phyloP scores from a whole-genome alignment of 2,888 invertebrate genomes.

The Micropterix aruncella region DNA sequence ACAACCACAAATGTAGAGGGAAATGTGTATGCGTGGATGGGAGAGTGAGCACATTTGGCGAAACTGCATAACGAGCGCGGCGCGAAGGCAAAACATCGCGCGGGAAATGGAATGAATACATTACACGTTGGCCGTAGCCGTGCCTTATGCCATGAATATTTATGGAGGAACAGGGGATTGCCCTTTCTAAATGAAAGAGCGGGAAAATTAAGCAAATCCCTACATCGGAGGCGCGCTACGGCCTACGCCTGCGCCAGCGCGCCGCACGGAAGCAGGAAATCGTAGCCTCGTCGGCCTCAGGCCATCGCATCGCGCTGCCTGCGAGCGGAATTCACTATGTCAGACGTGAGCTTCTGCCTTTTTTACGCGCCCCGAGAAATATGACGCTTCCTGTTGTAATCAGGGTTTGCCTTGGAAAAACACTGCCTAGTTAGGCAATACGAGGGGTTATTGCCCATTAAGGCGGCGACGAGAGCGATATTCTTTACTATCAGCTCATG shows the following conservation, averaged over 20 bases:
- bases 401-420: no score
- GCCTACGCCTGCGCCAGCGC: neutral
- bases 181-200: constrained; percentile 2
- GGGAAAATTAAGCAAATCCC: constrained; percentile 1
- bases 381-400: no score
- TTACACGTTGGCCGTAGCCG: neutral
- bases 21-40: no score
- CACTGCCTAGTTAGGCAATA: no score
- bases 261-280: neutral
- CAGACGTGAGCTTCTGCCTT: neutral
- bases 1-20: no score
- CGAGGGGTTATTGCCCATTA: no score
- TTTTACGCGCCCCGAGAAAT: no score
- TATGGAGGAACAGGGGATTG: constrained; percentile 1
- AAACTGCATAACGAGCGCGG: neutral
- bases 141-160: neutral
- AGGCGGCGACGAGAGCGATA: no score
- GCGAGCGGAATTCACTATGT: no score
- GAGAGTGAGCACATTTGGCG: no score
- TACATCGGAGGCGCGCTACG: neutral
- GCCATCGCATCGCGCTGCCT: neutral
- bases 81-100: neutral
- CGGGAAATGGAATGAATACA: neutral
- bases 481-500: no score
- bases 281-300: neutral